These are phyloP conservation scores for Drosophila tsacasi DNA, from an alignment of 1,140 invertebrate genomes.

Conservation along the genomic window DNA sequence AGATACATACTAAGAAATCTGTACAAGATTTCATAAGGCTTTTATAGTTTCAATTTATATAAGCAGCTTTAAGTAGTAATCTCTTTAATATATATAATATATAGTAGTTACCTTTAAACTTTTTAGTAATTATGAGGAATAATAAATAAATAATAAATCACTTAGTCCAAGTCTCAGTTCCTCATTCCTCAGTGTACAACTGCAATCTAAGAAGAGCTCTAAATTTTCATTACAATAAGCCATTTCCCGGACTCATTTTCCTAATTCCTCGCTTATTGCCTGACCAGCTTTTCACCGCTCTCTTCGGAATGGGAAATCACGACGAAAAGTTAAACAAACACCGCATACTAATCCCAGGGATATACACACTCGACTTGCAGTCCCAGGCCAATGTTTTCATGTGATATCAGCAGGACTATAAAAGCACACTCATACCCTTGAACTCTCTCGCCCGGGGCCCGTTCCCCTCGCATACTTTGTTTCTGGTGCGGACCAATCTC, in stretches of 20 bases:
- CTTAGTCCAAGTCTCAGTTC: neutral
- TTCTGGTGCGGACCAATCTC: slow-evolving; percentile 46
- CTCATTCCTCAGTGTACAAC: neutral
- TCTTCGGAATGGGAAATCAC: slow-evolving; percentile 43
- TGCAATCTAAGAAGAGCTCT: slow-evolving; percentile 21
- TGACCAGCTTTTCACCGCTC: slow-evolving; percentile 26
- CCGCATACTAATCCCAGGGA: slow-evolving; percentile 69
- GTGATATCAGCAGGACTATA: slow-evolving; percentile 63
- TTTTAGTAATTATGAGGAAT: neutral
- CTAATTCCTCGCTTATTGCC: slow-evolving; percentile 46
- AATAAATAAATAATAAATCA: neutral
- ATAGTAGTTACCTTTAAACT: neutral
- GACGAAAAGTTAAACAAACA: slow-evolving; percentile 71
- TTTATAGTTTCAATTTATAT: neutral
- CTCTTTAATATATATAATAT: neutral
- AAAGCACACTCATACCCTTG: slow-evolving; percentile 43
- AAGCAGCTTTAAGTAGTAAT: neutral
- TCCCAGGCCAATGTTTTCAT: slow-evolving; percentile 53
- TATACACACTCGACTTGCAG: slow-evolving; percentile 45
- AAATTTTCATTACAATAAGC: slow-evolving; percentile 42
- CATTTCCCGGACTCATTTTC: slow-evolving; percentile 23
- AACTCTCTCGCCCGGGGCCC: slow-evolving; percentile 2
- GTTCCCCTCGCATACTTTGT: slow-evolving; percentile 33
- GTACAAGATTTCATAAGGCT: too few relatives aligned
- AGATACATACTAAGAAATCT: neutral